A percentile compares a stretch with the other conserved stretches of the same genome.
Conservation (phyloP, 2,888 invertebrate genomes). For the Diplazon laetatorius region DNA sequence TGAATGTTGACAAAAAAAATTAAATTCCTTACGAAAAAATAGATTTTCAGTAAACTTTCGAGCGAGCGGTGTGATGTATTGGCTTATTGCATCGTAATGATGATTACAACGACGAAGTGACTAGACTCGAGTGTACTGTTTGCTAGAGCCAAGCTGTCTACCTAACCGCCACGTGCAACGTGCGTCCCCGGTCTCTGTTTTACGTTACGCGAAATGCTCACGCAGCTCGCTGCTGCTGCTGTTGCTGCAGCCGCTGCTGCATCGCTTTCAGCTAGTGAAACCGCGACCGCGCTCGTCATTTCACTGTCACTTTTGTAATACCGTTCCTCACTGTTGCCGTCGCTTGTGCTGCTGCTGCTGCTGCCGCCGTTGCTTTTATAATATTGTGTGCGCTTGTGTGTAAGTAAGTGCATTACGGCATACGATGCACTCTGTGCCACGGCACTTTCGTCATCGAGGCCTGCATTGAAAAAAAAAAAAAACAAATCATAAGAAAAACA, state of each 20-base stretch:
- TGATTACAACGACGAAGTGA: slow-evolving; percentile 13
- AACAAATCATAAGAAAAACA: too few species aligned
- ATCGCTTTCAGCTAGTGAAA: slow-evolving; percentile 78
- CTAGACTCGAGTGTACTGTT: background rate
- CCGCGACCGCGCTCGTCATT: slow-evolving; percentile 72
- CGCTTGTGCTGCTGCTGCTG: slow-evolving; percentile 7
- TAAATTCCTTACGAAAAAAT: too few species aligned
- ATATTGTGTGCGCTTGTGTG: slow-evolving; percentile 31
- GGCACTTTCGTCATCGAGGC: slow-evolving; percentile 55
- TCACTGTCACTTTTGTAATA: slow-evolving; percentile 81
- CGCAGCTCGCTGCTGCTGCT: slow-evolving; percentile 50
- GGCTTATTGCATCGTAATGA: slow-evolving; percentile 3
- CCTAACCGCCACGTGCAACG: slow-evolving; percentile 3
- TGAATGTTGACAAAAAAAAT: too few species aligned
- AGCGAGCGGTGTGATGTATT: too few species aligned
- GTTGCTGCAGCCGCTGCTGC: slow-evolving; percentile 59
- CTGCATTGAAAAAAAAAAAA: too few species aligned
- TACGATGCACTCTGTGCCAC: slow-evolving; percentile 44
- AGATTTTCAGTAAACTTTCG: too few species aligned
- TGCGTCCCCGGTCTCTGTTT: slow-evolving; percentile 30
- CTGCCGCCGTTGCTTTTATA: slow-evolving; percentile 28
- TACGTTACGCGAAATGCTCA: slow-evolving; percentile 47
- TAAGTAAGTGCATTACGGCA: slow-evolving; percentile 45
- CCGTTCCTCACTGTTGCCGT: slow-evolving; percentile 69
- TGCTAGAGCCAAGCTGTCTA: slow-evolving; percentile 7